A percentile compares a stretch with the other conserved stretches of the same genome.
phyloP scores from a whole-genome alignment of 2,797 vertebrate species.

The Pseudochirops cupreus region DNA sequence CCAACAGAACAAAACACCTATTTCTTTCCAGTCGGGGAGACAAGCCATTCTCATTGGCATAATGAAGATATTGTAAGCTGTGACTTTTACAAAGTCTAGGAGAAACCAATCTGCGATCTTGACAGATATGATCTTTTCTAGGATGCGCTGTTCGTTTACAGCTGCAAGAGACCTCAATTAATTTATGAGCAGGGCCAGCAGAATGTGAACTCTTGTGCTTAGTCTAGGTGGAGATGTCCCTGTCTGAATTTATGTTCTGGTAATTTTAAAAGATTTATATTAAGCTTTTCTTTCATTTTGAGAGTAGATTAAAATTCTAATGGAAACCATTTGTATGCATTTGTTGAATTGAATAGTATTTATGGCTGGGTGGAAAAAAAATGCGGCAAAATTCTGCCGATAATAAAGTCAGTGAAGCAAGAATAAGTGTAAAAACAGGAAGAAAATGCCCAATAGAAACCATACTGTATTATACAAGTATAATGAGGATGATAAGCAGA shows the following conservation, averaged over 20 bases:
- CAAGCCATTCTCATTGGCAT: constrained; percentile 84
- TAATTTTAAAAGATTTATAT: constrained; percentile 87
- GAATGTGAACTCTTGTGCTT: constrained; percentile 81
- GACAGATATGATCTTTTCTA: constrained; percentile 87
- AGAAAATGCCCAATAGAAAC: constrained; percentile 77
- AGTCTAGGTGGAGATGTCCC: constrained; percentile 82
- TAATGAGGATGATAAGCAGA: constrained; percentile 77
- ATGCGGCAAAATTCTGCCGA: constrained; percentile 80
- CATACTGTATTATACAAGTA: constrained; percentile 69
- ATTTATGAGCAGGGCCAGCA: constrained; percentile 85
- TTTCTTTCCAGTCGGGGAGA: constrained; percentile 87
- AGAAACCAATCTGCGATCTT: constrained; percentile 87
- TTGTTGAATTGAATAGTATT: constrained; percentile 86
- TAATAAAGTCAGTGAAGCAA: constrained; percentile 83
- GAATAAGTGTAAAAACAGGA: constrained; percentile 79
- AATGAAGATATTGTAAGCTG: constrained; percentile 87
- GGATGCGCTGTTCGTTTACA: constrained; percentile 84
- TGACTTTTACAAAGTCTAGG: constrained; percentile 87
- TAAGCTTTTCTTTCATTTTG: constrained; percentile 86
- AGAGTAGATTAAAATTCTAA: constrained; percentile 89
- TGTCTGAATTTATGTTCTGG: constrained; percentile 85
- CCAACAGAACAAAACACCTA: constrained; percentile 87
- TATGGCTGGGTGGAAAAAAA: constrained; percentile 82
- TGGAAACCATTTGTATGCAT: constrained; percentile 87
- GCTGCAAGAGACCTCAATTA: constrained; percentile 86